Evolutionary conservation across 2,797 vertebrate species (phyloP), one percentile per base, ranked within the genome.

Genomic region (Lindbergichthys nudifrons): DNA sequence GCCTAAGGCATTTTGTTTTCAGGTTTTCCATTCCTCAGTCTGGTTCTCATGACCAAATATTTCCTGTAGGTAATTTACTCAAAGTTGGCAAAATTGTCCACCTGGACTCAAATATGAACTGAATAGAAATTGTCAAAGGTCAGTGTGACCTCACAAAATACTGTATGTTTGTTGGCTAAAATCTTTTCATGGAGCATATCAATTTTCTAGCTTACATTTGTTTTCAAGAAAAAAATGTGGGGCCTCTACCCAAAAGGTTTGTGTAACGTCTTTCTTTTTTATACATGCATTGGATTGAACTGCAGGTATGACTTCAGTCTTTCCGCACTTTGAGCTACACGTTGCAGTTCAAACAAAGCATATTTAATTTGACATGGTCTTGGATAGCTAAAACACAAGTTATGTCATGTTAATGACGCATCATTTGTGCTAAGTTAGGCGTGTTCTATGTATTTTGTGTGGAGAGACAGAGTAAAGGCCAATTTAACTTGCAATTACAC

Each of bases 401-500:
- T 75, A 72, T 85, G 74, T 85, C 85, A 80, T 53, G 69, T 67
- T 85, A 90, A 87, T 87, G 79, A 79, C 64, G 67, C 67, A 77
- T 83, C 75, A 83, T 82, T 82, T 70, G 39, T 39, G 41, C 39
- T 70, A 82, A 91, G 92, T 88, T 80, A 89, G 80, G 79, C 72
- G 16, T 81, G 70, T 65, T 77, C 74, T 80, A 64, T 87, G 70
- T 84, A 80, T 83, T 85, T 80, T 75, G 19, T 77, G 41, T 58
- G 80, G 75, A 77, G 83, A 76, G 51, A 79, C 73, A 78, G 30
- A 65, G 77, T 70, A 84, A 82, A 87, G 70, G 75, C 75, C 73
- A 82, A 88, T 92, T 91, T 90, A 89, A 81, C 77, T 54, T 61
- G 71, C 73, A 89, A 84, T 92, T 89, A 89, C 70, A 79, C 77